Conservation (phyloP, 1,140 invertebrate species). For the Paralvinella palmiformis region DNA sequence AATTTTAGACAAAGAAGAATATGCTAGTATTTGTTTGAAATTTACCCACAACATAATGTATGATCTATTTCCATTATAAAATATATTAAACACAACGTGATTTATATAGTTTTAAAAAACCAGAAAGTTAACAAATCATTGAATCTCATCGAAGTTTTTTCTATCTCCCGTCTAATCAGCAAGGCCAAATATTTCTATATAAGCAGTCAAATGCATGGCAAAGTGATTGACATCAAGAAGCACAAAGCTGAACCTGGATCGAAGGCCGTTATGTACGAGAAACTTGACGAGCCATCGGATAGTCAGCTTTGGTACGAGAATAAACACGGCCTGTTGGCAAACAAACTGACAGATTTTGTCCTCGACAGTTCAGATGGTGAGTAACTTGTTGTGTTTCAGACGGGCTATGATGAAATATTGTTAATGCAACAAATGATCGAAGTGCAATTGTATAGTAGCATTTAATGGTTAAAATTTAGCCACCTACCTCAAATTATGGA, state of each 20-base stretch:
- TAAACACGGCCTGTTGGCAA: neutral
- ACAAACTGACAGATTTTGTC: neutral
- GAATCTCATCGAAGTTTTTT: no score
- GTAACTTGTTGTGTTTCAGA: neutral
- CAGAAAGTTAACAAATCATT: no score
- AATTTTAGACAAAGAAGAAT: no score
- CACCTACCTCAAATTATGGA: neutral
- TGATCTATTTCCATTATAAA: no score
- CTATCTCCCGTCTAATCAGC: no score
- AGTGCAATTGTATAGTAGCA: neutral
- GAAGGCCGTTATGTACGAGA: neutral
- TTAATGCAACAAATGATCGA: neutral
- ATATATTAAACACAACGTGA: no score
- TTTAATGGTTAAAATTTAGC: neutral
- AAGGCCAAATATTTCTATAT: neutral
- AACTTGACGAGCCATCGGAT: no score
- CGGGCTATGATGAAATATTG: neutral
- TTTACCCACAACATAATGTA: no score
- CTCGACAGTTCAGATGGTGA: neutral
- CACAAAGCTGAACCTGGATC: neutral
- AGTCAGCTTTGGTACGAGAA: conserved; percentile 7
- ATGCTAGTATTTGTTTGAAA: no score
- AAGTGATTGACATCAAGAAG: conserved; percentile 7
- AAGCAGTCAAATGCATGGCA: neutral
- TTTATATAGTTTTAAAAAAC: no score